These are phyloP conservation scores for Drosophila ambigua DNA, from an alignment of 1,140 invertebrate species.

Conservation along the genomic window DNA sequence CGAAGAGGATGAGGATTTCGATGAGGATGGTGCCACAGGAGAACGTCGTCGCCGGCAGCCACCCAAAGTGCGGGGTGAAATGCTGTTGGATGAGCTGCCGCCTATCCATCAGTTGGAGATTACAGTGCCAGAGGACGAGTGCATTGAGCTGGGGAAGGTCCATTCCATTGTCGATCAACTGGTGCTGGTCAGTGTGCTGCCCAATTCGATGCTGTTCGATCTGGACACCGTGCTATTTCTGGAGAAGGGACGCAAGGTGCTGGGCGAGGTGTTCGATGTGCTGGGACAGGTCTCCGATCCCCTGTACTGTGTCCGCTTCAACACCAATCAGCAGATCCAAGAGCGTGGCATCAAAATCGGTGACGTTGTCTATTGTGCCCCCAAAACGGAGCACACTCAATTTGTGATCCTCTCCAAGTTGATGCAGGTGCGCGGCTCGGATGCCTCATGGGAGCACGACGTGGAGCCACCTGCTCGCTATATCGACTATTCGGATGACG, in stretches of 20 bases:
- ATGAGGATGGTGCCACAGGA: conserved; percentile 40
- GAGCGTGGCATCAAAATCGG: conserved; percentile 87
- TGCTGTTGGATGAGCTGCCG: conserved; percentile 88
- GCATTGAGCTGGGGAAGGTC: conserved; percentile 90
- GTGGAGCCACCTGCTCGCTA: conserved; percentile 90
- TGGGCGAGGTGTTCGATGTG: conserved; percentile 95
- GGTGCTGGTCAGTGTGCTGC: conserved; percentile 89
- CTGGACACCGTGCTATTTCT: conserved; percentile 93
- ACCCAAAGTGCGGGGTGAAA: conserved; percentile 71
- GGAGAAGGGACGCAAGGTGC: conserved; percentile 88
- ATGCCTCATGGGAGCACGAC: conserved; percentile 93
- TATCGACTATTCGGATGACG: conserved; percentile 95
- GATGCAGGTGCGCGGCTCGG: conserved; percentile 90
- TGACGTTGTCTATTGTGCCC: conserved; percentile 91
- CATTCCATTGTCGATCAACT: conserved; percentile 89
- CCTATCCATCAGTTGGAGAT: conserved; percentile 93
- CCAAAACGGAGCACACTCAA: conserved; percentile 89
- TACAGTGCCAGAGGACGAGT: conserved; percentile 89
- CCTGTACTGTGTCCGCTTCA: conserved; percentile 93
- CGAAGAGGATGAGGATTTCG: conserved; percentile 71
- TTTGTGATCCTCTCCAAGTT: conserved; percentile 90
- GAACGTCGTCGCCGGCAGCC: conserved; percentile 50
- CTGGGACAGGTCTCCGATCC: conserved; percentile 92
- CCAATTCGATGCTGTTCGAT: conserved; percentile 90
- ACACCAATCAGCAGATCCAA: conserved; percentile 89